Conservation (phyloP, 1,140 invertebrate species). For the Drosophila rufa region DNA sequence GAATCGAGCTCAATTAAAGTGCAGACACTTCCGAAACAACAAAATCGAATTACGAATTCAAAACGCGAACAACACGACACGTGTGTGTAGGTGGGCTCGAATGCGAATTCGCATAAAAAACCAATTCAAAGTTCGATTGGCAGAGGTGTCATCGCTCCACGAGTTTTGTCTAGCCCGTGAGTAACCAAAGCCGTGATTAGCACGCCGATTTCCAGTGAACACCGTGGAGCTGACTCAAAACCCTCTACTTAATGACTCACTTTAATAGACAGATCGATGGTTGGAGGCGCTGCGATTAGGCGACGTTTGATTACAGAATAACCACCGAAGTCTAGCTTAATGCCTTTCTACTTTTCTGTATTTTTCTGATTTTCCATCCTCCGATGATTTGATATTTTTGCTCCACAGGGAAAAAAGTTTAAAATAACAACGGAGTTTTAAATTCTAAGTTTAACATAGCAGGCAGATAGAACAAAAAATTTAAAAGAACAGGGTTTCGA, state of each 20-base stretch:
- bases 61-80: constrained; percentile 39
- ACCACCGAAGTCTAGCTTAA: constrained; percentile 14
- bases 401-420: neutral
- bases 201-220: constrained; percentile 60
- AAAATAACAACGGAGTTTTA: neutral
- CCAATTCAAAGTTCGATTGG: constrained; percentile 14
- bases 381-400: constrained; percentile 18
- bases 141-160: constrained; percentile 32
- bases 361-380: constrained; percentile 17
- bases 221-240: constrained; percentile 59
- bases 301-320: constrained; percentile 65
- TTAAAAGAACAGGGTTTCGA: no score
- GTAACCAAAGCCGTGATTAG: constrained; percentile 56
- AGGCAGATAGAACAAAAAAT: no score
- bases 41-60: constrained; percentile 51
- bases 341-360: constrained; percentile 55
- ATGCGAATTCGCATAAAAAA: constrained; percentile 22
- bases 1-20: constrained; percentile 56
- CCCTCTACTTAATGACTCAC: constrained; percentile 58
- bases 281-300: constrained; percentile 29
- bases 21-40: constrained; percentile 54
- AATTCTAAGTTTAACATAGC: no score
- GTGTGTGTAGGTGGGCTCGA: constrained; percentile 38
- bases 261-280: constrained; percentile 50
- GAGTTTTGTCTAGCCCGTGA: constrained; percentile 46